Evolutionary conservation across 2,888 invertebrate genomes (phyloP).

Genomic region (Drosophila formosana): DNA sequence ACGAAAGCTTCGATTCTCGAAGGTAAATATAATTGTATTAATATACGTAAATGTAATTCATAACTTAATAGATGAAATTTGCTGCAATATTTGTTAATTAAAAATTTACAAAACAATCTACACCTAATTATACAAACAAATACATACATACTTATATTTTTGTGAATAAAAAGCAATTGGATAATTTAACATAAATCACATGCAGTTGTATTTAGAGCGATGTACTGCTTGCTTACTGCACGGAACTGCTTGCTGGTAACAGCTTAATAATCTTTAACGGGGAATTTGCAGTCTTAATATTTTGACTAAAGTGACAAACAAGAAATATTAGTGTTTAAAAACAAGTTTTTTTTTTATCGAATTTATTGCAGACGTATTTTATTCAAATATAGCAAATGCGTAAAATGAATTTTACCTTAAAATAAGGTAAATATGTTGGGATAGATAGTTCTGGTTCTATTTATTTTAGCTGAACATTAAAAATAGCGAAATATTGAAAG

Average conservation of each 20-base stretch:
- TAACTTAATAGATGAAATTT: slow-evolving; percentile 76
- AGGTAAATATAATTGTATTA: slow-evolving; percentile 57
- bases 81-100: slow-evolving; percentile 80
- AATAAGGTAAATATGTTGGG: no score
- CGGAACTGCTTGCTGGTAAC: background rate
- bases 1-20: slow-evolving; percentile 52
- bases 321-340: no score
- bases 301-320: no score
- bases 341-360: no score
- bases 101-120: slow-evolving; percentile 59
- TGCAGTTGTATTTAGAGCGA: background rate
- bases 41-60: slow-evolving; percentile 63
- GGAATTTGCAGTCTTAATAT: no score
- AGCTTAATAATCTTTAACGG: background rate
- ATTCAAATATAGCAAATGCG: no score
- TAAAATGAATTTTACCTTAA: no score
- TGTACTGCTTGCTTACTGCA: background rate
- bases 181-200: slow-evolving; percentile 9
- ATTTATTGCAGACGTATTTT: no score
- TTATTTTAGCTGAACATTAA: no score
- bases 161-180: slow-evolving; percentile 60
- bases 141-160: slow-evolving; percentile 65
- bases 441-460: no score
- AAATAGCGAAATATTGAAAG: no score
- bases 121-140: slow-evolving; percentile 58